Percentiles rank a stretch among this genome's conserved stretches.
phyloP scores from a whole-genome alignment of 2,797 vertebrate genomes.

The Botia almorhae region DNA sequence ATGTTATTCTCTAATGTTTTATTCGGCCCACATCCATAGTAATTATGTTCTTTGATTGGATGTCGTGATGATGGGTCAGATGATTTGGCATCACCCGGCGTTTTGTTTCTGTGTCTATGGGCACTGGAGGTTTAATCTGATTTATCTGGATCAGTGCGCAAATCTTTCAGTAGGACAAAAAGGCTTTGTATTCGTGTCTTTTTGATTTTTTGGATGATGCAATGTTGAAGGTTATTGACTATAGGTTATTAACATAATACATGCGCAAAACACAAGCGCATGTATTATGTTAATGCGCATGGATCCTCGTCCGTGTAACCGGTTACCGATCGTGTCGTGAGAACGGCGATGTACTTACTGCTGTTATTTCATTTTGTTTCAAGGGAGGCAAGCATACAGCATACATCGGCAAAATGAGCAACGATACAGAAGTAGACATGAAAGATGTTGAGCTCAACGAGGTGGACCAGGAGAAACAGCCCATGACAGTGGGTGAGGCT shows the following conservation, averaged over 20 bases:
- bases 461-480: slow-evolving; percentile 84
- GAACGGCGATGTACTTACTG: too few species aligned
- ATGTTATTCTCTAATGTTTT: neutral
- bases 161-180: too few species aligned
- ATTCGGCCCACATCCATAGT: neutral
- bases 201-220: slow-evolving; percentile 16
- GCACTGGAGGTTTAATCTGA: neutral
- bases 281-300: neutral
- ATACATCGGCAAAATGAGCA: slow-evolving; percentile 63
- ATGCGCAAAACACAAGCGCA: too few species aligned
- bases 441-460: slow-evolving; percentile 88
- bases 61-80: neutral
- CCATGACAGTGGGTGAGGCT: slow-evolving; percentile 65
- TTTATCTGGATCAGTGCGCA: neutral
- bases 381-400: neutral
- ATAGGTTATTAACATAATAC: neutral
- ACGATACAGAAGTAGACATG: slow-evolving; percentile 78
- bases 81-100: neutral
- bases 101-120: neutral
- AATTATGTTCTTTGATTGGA: neutral
- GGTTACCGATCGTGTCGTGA: neutral
- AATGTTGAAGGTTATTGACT: neutral
- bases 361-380: neutral
- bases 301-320: too few species aligned
- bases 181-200: neutral